Conservation (phyloP, 2,797 vertebrate species). For the Gorsachius magnificus region DNA sequence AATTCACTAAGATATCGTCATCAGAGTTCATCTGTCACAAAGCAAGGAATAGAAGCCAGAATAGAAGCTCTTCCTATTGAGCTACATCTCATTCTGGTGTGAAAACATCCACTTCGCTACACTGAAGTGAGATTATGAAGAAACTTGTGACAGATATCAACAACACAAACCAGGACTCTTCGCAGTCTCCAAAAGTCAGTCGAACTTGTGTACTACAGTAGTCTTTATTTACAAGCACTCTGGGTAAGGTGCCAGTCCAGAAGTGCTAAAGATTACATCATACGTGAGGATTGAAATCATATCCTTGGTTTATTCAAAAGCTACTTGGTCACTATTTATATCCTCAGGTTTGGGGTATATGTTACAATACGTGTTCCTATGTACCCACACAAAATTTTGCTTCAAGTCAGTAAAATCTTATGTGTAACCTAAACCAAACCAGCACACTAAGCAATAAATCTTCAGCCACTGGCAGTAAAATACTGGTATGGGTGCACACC, state of each 20-base stretch:
- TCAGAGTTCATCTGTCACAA: background rate
- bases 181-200: background rate
- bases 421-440: background rate
- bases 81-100: background rate
- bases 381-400: background rate
- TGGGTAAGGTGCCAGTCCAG: background rate
- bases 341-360: background rate
- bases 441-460: background rate
- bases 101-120: background rate
- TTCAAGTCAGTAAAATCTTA: background rate
- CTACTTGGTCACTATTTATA: background rate
- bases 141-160: background rate
- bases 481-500: background rate
- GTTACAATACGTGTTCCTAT: background rate
- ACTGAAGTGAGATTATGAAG: background rate
- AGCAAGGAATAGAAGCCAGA: background rate
- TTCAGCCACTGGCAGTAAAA: background rate
- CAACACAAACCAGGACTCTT: slow-evolving; percentile 23
- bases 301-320: background rate
- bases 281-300: background rate
- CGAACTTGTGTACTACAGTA: background rate
- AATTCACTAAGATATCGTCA: background rate
- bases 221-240: slow-evolving; percentile 25
- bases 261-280: background rate
- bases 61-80: background rate